Base-by-base conservation (phyloP, 2,888 invertebrate genomes). In the Lasius platythorax region DNA sequence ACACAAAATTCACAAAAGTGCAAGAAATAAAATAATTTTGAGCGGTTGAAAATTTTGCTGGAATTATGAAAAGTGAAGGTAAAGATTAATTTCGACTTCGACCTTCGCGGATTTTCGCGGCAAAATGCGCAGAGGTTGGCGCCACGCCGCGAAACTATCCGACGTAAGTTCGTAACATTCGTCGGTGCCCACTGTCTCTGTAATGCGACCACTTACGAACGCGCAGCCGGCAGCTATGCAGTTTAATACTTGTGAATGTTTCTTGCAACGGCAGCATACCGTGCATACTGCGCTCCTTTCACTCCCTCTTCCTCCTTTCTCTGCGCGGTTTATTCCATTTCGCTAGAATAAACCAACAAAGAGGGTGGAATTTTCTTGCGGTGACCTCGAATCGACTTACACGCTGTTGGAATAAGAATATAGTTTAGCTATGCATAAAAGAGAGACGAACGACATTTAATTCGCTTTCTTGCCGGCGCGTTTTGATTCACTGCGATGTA, bases 161-260 rank as follows among this genome's bases (percentile, higher is more conserved):
- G 73, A 73, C 70, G 82, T 23, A 70, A 87, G 83, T 73, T 87
- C 82, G 85, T 85, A 89, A 87, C 85, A 81, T 85, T 85, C 83
- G 88, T 82, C 83, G 79, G 79, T 72, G 46, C 73, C 76, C 74
- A 66, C 87, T 88, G 83, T 88, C 88, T 83, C 83, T 87, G 88
- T 90, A 90, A 89, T 90, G 90, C 81, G 88, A 90, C 89, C 89
- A 87, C 90, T 90, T 90, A 88, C 88, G 85, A 78, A 73, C 72
- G 76, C 56, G 74, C 78, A 83, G 79, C 83, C 79, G 33, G 81
- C 76, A 56, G 83, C 89, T 86, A 87, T 90, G 88, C 87, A 90
- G 85, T 88, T 90, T 90, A 90, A 89, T 90, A 88, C 90, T 88
- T 83, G 90, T 72, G 82, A 86, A 76, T 89, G 90, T 90, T 90